Base-by-base conservation (phyloP, 2,888 invertebrate species). In the Orchestes rusci region DNA sequence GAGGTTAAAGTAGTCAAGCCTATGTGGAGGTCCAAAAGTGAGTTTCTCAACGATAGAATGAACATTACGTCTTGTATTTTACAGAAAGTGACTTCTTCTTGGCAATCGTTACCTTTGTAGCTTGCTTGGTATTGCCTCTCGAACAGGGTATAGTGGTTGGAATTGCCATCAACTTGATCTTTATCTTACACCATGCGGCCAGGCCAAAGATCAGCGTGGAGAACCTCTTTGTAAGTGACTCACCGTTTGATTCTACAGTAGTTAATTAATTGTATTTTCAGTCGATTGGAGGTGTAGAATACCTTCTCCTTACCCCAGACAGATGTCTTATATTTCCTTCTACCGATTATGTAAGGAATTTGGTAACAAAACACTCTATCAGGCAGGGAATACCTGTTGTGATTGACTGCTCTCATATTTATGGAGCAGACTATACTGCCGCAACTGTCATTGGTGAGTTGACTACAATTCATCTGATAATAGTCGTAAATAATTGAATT, bases 11-110 rank as follows among this genome's bases (percentile, higher is more conserved):
- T 91, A 38, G 74, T 91, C 37, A 81, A 80, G 56, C 86, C 89
- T 0, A 87, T 91, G 82, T 91, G 89, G 88, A 76, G 86, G 56
- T 81, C 87, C 4, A 90, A 89, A 69, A 89, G 89, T 89, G 67
- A 79, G 81, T 35, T 12, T 19, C 19, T 32, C 17, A 28, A 35
- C 1, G 12, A 12, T 34, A 13, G 13, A 33, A 7, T 1, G 16
- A n/a, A n/a, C n/a, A n/a, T n/a, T n/a, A n/a, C n/a, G n/a, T n/a
- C n/a, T n/a, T n/a, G n/a, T 39, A 8, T 42, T 27, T 46, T 40
- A 10, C 73, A 92, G 92, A 88, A 70, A 78, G 84, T 58, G 93
- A 93, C 67, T 71, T 94, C 48, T 75, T 92, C 46, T 88, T 92
- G 12, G 89, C 90, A 44, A 65, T 87, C 28, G 80, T 82, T 12